These are phyloP conservation scores for Monopis laevigella DNA, from an alignment of 2,888 invertebrate species.

Conservation along the genomic window DNA sequence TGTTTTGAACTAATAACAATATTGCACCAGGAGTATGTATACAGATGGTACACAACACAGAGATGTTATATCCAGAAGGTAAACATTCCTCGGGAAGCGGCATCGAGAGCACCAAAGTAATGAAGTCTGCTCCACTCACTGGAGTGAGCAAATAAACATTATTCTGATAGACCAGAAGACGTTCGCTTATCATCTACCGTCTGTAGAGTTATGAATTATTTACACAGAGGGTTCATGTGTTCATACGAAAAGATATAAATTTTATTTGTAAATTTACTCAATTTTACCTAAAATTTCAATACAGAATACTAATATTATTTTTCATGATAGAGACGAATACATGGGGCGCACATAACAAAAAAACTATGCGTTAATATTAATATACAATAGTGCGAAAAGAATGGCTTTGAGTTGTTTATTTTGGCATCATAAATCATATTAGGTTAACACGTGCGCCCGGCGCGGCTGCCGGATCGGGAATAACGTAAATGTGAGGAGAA, in stretches of 20 bases:
- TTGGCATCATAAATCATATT: constrained; percentile 49
- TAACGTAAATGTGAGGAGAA: constrained; percentile 22
- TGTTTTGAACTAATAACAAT: too few relatives aligned
- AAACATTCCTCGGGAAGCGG: too few relatives aligned
- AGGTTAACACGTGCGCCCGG: constrained; percentile 41
- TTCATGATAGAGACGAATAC: neutral
- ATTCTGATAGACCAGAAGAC: constrained; percentile 23
- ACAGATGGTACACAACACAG: too few relatives aligned
- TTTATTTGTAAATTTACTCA: too few relatives aligned
- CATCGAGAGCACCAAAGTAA: constrained; percentile 3
- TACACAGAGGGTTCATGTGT: constrained; percentile 18
- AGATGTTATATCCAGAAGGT: too few relatives aligned
- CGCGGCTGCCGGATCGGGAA: constrained; percentile 27
- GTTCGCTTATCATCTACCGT: constrained; percentile 1
- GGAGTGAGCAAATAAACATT: constrained; percentile 29
- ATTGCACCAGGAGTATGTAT: too few relatives aligned
- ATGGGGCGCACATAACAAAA: constrained; percentile 14
- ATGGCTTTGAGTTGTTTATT: neutral
- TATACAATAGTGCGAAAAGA: neutral
- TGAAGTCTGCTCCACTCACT: constrained; percentile 1
- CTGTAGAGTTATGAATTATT: constrained; percentile 39
- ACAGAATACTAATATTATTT: neutral
- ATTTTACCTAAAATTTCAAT: neutral
- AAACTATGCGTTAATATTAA: neutral
- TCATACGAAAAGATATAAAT: neutral